These are phyloP conservation scores for Gryon sp. DNA, from an alignment of 1,140 invertebrate species.

Conservation along the genomic window DNA sequence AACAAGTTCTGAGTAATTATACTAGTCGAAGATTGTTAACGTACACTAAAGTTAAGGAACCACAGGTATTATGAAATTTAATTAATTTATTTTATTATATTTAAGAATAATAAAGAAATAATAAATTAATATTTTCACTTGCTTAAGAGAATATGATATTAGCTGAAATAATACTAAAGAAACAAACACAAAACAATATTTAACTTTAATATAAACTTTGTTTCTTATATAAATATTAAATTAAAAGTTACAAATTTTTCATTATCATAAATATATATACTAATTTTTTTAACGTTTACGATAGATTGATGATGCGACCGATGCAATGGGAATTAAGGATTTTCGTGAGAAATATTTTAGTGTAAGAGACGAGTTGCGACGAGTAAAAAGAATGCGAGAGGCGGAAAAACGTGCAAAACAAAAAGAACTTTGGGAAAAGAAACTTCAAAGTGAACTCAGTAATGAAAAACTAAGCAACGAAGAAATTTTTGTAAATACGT, in stretches of 20 bases:
- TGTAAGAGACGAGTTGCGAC: slow-evolving; percentile 82
- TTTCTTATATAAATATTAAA: too few species aligned
- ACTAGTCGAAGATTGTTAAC: slow-evolving; percentile 91
- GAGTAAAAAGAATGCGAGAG: slow-evolving; percentile 78
- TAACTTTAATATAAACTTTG: too few species aligned
- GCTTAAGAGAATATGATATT: too few species aligned
- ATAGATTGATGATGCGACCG: slow-evolving; percentile 67
- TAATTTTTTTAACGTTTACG: slow-evolving; percentile 15
- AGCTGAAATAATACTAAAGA: too few species aligned
- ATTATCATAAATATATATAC: too few species aligned
- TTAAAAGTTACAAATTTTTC: too few species aligned
- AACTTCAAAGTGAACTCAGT: slow-evolving; percentile 7
- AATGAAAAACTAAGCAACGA: slow-evolving; percentile 25
- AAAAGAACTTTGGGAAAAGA: slow-evolving; percentile 72
- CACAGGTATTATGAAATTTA: too few species aligned
- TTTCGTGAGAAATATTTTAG: slow-evolving; percentile 85
- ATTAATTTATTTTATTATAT: too few species aligned
- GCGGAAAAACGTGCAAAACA: slow-evolving; percentile 69
- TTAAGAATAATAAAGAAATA: too few species aligned
- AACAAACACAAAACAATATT: too few species aligned
- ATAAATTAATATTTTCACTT: too few species aligned
- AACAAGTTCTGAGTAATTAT: slow-evolving; percentile 89
- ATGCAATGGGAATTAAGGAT: slow-evolving; percentile 76
- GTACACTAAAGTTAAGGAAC: slow-evolving; percentile 88
- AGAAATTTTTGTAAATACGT: slow-evolving; percentile 24